These are phyloP conservation scores for Pteruthius melanotis DNA, from an alignment of 2,113 vertebrate genomes.

Conservation along the genomic window DNA sequence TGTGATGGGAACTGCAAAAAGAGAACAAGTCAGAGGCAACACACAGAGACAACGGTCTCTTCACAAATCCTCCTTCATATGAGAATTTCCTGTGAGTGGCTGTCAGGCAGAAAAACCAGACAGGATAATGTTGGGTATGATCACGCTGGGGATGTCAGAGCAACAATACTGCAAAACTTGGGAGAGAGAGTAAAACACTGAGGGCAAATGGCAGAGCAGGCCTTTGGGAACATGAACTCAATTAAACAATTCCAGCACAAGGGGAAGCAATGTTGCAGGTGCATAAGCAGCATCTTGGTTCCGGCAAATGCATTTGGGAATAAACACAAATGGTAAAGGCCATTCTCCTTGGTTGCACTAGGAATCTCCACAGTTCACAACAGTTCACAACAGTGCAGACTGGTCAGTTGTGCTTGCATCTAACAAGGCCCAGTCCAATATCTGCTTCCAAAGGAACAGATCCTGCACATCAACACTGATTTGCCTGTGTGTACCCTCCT, in stretches of 20 bases:
- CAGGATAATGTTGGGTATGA: not conserved
- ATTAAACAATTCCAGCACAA: not conserved
- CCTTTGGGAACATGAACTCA: not conserved
- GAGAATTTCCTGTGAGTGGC: conserved; percentile 34
- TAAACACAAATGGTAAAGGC: not conserved
- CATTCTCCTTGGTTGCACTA: not conserved
- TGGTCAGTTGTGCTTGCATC: not conserved
- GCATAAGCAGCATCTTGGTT: not conserved
- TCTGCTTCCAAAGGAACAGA: not conserved
- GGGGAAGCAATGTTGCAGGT: not conserved
- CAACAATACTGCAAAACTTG: not conserved
- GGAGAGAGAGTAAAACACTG: not conserved
- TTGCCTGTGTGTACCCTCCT: not conserved
- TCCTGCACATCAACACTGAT: fast-evolving
- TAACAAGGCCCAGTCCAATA: not conserved
- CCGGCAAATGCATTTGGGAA: not conserved
- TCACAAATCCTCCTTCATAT: conserved; percentile 52
- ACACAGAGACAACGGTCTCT: not conserved
- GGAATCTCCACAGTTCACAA: not conserved
- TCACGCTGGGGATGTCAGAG: not conserved
- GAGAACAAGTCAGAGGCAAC: not conserved
- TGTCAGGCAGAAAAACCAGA: not conserved
- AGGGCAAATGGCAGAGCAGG: not conserved
- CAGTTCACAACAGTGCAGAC: not conserved
- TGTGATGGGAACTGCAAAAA: conserved; percentile 23